Percentiles rank a stretch among this genome's conserved stretches.
Conservation (phyloP, 2,797 vertebrate genomes). For the Bradypodion ventrale region DNA sequence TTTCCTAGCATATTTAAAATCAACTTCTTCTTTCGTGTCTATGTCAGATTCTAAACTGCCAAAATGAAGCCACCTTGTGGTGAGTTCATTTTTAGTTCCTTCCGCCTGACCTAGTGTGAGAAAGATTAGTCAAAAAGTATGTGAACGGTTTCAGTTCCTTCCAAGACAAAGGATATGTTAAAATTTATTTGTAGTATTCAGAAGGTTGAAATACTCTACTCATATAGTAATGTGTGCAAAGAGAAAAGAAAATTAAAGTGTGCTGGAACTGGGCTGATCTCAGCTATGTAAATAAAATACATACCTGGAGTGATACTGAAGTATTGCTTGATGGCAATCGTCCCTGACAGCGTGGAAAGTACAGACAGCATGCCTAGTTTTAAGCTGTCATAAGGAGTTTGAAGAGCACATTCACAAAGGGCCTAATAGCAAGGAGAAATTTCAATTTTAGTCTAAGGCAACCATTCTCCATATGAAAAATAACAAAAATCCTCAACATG, state of each 20-base stretch:
- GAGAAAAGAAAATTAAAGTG: neutral
- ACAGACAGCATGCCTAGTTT: constrained; percentile 94
- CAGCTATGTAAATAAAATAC: too few relatives aligned
- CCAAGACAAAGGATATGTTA: neutral
- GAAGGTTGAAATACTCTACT: neutral
- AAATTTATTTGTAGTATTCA: neutral
- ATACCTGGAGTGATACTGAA: constrained; percentile 85
- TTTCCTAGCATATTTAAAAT: neutral
- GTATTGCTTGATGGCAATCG: constrained; percentile 95
- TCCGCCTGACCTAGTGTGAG: too few relatives aligned
- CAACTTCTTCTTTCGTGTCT: too few relatives aligned
- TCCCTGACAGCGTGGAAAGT: constrained; percentile 89
- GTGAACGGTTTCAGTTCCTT: neutral
- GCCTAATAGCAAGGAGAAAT: constrained; percentile 73
- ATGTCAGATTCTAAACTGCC: too few relatives aligned
- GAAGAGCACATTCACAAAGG: constrained; percentile 93
- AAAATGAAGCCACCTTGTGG: too few relatives aligned
- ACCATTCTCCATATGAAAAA: constrained; percentile 3
- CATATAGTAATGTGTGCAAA: neutral
- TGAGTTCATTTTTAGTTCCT: too few relatives aligned
- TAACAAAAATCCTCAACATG: neutral
- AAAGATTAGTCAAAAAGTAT: too few relatives aligned
- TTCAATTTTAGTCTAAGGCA: neutral
- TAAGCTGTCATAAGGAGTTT: constrained; percentile 90
- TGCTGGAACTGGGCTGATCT: neutral